Conservation (phyloP, 1,140 invertebrate species). For the Cotesia typhae region DNA sequence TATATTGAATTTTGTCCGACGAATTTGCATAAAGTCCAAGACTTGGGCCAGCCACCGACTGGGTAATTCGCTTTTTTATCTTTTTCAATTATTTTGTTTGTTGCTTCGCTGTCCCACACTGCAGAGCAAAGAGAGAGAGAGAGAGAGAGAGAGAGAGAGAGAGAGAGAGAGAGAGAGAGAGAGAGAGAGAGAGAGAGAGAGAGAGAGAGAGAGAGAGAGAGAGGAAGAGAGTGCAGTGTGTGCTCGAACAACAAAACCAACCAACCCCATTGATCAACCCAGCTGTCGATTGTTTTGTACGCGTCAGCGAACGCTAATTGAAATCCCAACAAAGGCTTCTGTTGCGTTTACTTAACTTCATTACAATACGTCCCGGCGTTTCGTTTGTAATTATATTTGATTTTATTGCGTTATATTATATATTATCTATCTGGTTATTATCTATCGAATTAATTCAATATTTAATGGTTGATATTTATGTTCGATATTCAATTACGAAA, state of each 20-base stretch:
- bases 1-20: background rate
- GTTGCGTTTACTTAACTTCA: constrained; percentile 18
- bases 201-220: too few species aligned
- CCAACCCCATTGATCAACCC: constrained; percentile 5
- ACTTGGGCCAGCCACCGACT: background rate
- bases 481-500: background rate
- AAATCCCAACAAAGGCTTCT: constrained; percentile 31
- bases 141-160: too few species aligned
- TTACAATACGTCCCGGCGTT: too few species aligned
- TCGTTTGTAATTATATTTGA: too few species aligned
- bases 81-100: too few species aligned
- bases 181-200: too few species aligned
- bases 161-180: too few species aligned
- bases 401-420: too few species aligned
- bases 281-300: constrained; percentile 33
- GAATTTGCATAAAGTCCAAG: constrained; percentile 34
- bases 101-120: background rate
- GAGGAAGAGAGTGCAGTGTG: too few species aligned
- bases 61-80: constrained; percentile 29
- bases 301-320: constrained; percentile 33
- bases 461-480: background rate
- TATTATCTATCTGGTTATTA: background rate
- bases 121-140: too few species aligned
- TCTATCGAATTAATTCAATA: background rate
- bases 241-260: too few species aligned